Evolutionary conservation across 92 coral and sea anemone species (phyloP).

Genomic region (Pocillopora grandis): DNA sequence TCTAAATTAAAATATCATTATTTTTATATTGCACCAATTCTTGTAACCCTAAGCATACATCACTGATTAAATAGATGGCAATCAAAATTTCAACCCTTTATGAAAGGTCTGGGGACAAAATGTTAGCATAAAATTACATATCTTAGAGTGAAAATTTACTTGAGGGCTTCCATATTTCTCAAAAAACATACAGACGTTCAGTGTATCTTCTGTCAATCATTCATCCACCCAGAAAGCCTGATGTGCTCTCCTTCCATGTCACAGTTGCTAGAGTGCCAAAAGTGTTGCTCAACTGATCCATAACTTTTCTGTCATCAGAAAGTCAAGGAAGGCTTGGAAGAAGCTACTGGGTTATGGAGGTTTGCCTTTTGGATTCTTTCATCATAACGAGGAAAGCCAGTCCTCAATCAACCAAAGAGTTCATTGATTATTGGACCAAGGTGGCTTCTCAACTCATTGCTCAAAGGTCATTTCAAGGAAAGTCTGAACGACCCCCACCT

Average conservation of each 20-base stretch:
- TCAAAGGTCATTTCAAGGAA: conserved; percentile 23
- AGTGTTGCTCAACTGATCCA: conserved; percentile 26
- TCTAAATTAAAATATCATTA: too few relatives aligned
- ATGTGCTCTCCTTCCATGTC: background rate
- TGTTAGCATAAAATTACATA: too few relatives aligned
- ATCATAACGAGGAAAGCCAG: conserved; percentile 34
- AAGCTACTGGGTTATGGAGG: conserved; percentile 45
- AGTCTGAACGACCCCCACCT: conserved; percentile 21
- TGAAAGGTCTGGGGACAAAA: too few relatives aligned
- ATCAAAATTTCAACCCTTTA: too few relatives aligned
- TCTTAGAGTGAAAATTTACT: too few relatives aligned
- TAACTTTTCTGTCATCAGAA: conserved; percentile 34
- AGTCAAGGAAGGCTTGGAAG: conserved; percentile 53
- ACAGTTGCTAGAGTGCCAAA: too few relatives aligned
- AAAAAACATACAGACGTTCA: conserved; percentile 17
- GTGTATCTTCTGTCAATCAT: background rate
- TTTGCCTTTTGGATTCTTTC: conserved; percentile 43
- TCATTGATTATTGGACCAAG: conserved; percentile 6
- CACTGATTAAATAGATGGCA: too few relatives aligned
- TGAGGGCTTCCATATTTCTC: too few relatives aligned
- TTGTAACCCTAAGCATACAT: too few relatives aligned
- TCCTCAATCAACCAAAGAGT: conserved; percentile 8
- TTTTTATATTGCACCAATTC: too few relatives aligned
- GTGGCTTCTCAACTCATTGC: conserved; percentile 38
- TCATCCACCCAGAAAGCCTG: background rate